phyloP scores from a whole-genome alignment of 1,140 invertebrate genomes.

The Neodiprion pinetum region DNA sequence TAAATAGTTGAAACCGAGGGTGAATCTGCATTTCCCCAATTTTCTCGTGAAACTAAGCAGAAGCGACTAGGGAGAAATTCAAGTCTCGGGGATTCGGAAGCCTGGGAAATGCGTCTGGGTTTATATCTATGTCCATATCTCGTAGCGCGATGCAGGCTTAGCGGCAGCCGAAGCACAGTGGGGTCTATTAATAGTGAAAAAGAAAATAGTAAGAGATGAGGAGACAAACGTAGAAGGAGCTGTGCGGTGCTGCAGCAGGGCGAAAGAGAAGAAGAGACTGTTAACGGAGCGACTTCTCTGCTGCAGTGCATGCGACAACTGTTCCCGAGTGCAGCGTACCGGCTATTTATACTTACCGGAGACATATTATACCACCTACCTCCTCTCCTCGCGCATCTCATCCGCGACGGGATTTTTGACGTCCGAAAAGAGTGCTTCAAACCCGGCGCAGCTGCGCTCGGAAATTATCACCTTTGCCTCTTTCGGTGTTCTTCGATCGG shows the following conservation, averaged over 20 bases:
- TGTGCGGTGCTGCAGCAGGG: too few species aligned
- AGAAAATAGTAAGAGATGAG: neutral
- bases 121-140: neutral
- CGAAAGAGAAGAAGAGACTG: too few species aligned
- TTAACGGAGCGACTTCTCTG: too few species aligned
- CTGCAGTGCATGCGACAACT: neutral
- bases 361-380: neutral
- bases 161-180: neutral
- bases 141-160: neutral
- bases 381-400: neutral
- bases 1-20: too few species aligned
- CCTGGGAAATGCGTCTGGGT: constrained; percentile 4
- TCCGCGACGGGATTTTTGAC: neutral
- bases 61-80: too few species aligned
- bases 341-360: neutral
- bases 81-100: neutral
- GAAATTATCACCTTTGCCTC: too few species aligned
- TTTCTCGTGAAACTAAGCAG: too few species aligned
- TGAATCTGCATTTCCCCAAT: too few species aligned
- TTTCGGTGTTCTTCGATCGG: too few species aligned
- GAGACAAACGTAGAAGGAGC: neutral
- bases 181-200: neutral
- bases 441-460: too few species aligned
- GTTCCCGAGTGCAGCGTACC: neutral
- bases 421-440: too few species aligned